phyloP scores from a whole-genome alignment of 2,113 vertebrate species.

The Salminus brasiliensis region DNA sequence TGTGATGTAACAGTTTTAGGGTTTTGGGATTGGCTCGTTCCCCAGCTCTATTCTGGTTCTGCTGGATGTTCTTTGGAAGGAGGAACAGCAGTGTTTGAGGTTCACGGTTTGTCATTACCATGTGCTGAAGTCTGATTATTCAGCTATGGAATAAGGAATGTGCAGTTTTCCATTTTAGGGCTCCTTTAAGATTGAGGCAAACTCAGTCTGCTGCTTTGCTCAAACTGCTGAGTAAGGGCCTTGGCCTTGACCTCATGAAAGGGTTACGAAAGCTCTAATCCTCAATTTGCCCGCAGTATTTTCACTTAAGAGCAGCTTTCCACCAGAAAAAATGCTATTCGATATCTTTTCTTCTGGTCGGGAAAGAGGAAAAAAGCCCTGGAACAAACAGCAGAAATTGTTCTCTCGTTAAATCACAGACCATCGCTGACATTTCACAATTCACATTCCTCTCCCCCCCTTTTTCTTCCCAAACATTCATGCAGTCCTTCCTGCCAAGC shows the following conservation, averaged over 20 bases:
- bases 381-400: slow-evolving; percentile 14
- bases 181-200: neutral
- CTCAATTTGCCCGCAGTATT: slow-evolving; percentile 6
- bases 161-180: too few species aligned
- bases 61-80: too few species aligned
- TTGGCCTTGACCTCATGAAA: slow-evolving; percentile 10
- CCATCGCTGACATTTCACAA: slow-evolving; percentile 18
- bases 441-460: neutral
- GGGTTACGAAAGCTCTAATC: slow-evolving; percentile 15
- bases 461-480: slow-evolving; percentile 11
- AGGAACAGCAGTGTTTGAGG: too few species aligned
- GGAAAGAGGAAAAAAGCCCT: neutral
- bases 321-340: neutral
- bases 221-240: neutral
- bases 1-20: too few species aligned
- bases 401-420: slow-evolving; percentile 18
- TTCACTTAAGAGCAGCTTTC: slow-evolving; percentile 13
- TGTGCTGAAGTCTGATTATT: too few species aligned
- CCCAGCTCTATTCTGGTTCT: too few species aligned
- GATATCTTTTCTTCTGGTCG: neutral
- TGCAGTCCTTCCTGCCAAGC: slow-evolving; percentile 20
- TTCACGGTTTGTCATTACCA: too few species aligned
- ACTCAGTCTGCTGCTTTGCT: neutral
- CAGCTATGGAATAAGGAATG: too few species aligned
- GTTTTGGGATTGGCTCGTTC: too few species aligned